Base-by-base conservation (phyloP, 2,888 invertebrate species). In the Amorpha juglandis region DNA sequence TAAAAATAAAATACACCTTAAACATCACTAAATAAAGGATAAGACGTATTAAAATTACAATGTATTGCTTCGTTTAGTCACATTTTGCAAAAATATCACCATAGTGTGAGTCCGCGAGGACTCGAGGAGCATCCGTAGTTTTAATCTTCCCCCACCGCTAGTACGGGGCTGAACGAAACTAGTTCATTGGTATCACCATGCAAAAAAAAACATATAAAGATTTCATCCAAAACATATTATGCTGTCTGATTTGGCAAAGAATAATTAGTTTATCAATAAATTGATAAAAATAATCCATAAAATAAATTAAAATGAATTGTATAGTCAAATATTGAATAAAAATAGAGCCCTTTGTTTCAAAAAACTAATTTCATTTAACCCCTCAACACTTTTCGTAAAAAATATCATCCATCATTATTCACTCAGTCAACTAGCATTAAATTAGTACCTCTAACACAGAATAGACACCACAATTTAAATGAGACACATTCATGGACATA, bases 1-100 rank as follows among this genome's bases (percentile, higher is more conserved):
- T 80, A 88, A 91, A 77, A 85, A 88, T 58, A 89, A 89, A 87
- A 82, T 90, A 91, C 88, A 90, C 82, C 91, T 91, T 92, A 92
- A 72, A 63, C 50, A 80, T 86, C 83, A 87, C 85, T 90, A 91
- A 90, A 91, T 91, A 90, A 90, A 91, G 89, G 90, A 85, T 94
- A 94, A 94, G 94, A 94, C 94, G 91, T 91, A 92, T 91, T 64
- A 64, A 94, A 94, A 95, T 95, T 95, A 95, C 94, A 95, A 94
- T 94, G 95, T 96, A 96, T 96, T 96, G 96, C 96, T 96, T 95
- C 94, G 94, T 94, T 95, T 92, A 94, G 94, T 95, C 95, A 95
- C 95, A 94, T 95, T 94, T 94, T 94, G 93, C 89, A 95, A 95
- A 94, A 95, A 95, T 95, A 95, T 95, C 95, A 95, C 95, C 94